phyloP scores from a whole-genome alignment of 2,113 vertebrate species.

The Oreotrochilus melanogaster region DNA sequence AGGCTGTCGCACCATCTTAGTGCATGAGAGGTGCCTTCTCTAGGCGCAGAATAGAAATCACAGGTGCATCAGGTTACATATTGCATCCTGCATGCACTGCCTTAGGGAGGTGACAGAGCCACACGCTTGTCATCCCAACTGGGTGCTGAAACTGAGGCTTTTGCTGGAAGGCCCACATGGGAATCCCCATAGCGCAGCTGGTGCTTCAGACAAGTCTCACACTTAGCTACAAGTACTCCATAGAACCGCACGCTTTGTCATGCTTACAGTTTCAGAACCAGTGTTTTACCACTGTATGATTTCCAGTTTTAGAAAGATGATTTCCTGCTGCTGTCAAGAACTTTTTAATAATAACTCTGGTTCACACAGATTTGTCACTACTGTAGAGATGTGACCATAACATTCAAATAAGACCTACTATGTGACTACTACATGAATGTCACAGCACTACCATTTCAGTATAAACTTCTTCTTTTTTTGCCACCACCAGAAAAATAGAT shows the following conservation, averaged over 20 bases:
- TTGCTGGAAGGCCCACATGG: background rate
- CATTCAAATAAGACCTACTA: background rate
- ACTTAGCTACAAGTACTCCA: background rate
- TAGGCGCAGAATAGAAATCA: background rate
- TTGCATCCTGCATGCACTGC: too few species aligned
- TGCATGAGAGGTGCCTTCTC: background rate
- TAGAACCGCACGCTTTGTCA: background rate
- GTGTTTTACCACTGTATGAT: background rate
- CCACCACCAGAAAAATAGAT: background rate
- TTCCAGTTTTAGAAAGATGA: background rate
- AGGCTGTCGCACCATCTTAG: fast-evolving
- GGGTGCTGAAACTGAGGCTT: background rate
- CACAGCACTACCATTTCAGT: background rate
- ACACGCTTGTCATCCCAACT: background rate
- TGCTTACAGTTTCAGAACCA: background rate
- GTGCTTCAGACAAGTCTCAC: background rate
- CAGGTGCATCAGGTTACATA: background rate
- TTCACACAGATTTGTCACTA: background rate
- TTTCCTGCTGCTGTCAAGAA: background rate
- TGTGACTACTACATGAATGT: background rate
- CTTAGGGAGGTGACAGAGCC: background rate
- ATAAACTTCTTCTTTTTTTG: background rate
- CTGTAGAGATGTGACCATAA: background rate
- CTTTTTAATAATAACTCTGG: background rate
- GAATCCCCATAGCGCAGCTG: background rate